phyloP scores from a whole-genome alignment of 2,113 vertebrate species.

The Tachycineta bicolor region DNA sequence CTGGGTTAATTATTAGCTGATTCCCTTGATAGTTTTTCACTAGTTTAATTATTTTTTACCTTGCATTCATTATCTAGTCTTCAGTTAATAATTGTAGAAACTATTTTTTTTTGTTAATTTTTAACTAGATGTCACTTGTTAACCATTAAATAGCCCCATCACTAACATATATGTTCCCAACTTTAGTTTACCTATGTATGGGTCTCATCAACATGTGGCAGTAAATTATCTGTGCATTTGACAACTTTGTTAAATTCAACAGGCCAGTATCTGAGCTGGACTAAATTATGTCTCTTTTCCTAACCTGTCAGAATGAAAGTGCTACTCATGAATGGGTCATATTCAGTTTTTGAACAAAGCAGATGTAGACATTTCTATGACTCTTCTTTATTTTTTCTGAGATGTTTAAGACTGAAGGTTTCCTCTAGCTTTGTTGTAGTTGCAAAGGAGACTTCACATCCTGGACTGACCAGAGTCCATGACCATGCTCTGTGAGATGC shows the following conservation, averaged over 20 bases:
- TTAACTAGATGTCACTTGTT: neutral
- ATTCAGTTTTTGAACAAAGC: neutral
- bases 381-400: neutral
- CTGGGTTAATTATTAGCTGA: neutral
- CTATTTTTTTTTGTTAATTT: neutral
- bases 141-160: neutral
- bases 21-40: neutral
- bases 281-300: neutral
- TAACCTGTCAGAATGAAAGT: neutral
- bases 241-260: neutral
- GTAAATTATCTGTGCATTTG: neutral
- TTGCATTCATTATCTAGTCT: neutral
- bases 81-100: neutral
- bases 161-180: neutral
- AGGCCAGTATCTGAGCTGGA: neutral
- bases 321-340: neutral
- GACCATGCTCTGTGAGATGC: neutral
- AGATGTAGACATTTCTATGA: neutral
- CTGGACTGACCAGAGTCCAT: neutral
- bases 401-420: neutral
- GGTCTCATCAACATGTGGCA: neutral
- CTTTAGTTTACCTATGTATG: neutral
- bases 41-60: neutral
- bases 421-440: neutral
- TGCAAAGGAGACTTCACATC: neutral